Evolutionary conservation across 2,797 vertebrate genomes (phyloP).

Genomic region (Trematomus bernacchii): DNA sequence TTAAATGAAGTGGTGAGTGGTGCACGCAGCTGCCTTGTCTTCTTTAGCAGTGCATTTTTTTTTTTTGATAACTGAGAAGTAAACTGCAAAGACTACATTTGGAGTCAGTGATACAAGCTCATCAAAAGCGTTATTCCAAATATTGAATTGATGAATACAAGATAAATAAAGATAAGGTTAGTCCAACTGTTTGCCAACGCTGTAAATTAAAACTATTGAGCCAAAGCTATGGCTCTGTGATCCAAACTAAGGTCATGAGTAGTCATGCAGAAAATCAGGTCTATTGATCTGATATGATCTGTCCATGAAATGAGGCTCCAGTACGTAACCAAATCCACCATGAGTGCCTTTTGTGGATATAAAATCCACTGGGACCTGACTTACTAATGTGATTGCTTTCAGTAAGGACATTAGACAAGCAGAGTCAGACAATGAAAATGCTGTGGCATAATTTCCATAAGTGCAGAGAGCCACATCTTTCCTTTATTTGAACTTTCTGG

Average conservation of each 20-base stretch:
- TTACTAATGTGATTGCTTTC: constrained; percentile 61
- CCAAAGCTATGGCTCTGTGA: constrained; percentile 19
- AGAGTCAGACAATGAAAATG: constrained; percentile 34
- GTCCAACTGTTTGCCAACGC: constrained; percentile 11
- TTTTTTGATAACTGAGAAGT: not conserved
- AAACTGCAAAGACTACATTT: not conserved
- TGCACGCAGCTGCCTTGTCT: constrained; percentile 8
- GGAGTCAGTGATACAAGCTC: not conserved
- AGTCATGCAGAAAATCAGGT: constrained; percentile 33
- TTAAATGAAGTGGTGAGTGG: not conserved
- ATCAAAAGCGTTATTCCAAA: not conserved
- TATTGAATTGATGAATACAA: constrained; percentile 5
- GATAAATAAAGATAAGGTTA: constrained; percentile 4
- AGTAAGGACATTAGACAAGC: constrained; percentile 30
- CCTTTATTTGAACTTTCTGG: not conserved
- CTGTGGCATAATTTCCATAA: constrained; percentile 11
- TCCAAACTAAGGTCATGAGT: constrained; percentile 56
- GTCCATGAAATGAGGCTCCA: constrained; percentile 47
- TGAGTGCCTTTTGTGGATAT: constrained; percentile 45
- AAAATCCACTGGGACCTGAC: constrained; percentile 44
- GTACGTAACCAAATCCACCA: constrained; percentile 55
- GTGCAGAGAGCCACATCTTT: not conserved
- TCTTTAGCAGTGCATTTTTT: not conserved
- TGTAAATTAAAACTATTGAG: constrained; percentile 47
- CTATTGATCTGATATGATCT: constrained; percentile 66